Percentiles rank a stretch among this genome's conserved stretches.
These are phyloP conservation scores for Tenthredo notha DNA, from an alignment of 2,888 invertebrate genomes.

Conservation along the genomic window DNA sequence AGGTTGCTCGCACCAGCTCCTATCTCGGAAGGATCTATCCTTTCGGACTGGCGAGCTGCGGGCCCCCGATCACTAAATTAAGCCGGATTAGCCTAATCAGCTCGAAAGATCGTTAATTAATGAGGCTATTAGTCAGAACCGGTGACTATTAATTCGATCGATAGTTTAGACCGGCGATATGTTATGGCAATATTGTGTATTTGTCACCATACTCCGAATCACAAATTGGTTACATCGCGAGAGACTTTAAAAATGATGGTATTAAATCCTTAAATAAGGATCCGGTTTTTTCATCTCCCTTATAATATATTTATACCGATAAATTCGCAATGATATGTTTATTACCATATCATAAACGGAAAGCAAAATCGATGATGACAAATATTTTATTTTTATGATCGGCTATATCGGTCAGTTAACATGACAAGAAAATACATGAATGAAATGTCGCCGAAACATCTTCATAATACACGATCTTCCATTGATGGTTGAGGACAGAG, in stretches of 20 bases:
- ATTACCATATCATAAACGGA: background rate
- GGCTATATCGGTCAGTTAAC: background rate
- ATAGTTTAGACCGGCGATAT: conserved; percentile 70
- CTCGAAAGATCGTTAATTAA: conserved; percentile 73
- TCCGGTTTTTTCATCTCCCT: background rate
- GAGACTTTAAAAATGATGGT: background rate
- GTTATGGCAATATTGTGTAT: conserved; percentile 74
- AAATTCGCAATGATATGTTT: background rate
- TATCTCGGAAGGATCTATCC: conserved; percentile 43
- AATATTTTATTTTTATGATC: background rate
- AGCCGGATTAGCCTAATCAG: conserved; percentile 73
- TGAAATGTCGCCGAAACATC: conserved; percentile 30
- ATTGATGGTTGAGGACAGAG: conserved; percentile 45
- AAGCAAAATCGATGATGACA: background rate
- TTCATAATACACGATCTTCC: conserved; percentile 30
- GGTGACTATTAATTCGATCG: conserved; percentile 73
- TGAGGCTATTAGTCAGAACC: conserved; percentile 73
- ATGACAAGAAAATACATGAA: background rate
- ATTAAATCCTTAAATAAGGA: background rate
- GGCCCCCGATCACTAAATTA: conserved; percentile 71
- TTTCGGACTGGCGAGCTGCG: conserved; percentile 43
- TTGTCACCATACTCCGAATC: conserved; percentile 72
- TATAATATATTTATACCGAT: background rate
- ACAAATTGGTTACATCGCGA: conserved; percentile 71
- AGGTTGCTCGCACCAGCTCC: conserved; percentile 42